Percentiles rank a stretch among this genome's conserved stretches.
Conservation (phyloP, 2,113 vertebrate species). For the Cnemophilus loriae region DNA sequence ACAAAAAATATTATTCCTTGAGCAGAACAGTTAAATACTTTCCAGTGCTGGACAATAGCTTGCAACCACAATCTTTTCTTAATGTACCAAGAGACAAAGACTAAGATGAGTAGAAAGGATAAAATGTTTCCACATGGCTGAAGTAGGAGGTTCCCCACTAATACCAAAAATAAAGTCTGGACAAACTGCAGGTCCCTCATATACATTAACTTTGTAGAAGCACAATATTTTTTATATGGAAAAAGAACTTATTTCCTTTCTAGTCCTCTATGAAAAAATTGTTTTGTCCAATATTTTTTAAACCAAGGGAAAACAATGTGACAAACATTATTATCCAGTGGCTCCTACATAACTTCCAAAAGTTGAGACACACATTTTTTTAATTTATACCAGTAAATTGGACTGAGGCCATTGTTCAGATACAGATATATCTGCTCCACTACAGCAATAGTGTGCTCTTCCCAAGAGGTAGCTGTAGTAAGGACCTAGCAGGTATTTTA, state of each 20-base stretch:
- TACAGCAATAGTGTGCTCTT: neutral
- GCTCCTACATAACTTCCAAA: neutral
- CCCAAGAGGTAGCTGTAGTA: neutral
- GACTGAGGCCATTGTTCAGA: neutral
- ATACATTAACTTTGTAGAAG: neutral
- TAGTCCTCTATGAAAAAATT: neutral
- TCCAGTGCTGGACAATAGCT: neutral
- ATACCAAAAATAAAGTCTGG: neutral
- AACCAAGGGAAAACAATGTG: neutral
- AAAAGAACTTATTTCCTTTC: neutral
- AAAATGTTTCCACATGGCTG: neutral
- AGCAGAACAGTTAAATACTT: neutral
- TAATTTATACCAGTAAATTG: neutral
- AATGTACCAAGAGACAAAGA: neutral
- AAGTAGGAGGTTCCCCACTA: neutral
- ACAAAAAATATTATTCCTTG: neutral
- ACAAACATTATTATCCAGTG: neutral
- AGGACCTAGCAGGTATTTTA: neutral
- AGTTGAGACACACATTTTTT: neutral
- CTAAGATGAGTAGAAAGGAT: neutral
- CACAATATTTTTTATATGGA: neutral
- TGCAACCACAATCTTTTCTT: constrained; percentile 15
- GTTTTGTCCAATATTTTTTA: neutral
- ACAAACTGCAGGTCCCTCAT: neutral
- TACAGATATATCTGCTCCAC: neutral